These are phyloP conservation scores for Phoenicopterus ruber DNA, from an alignment of 2,113 vertebrate genomes.

Conservation along the genomic window DNA sequence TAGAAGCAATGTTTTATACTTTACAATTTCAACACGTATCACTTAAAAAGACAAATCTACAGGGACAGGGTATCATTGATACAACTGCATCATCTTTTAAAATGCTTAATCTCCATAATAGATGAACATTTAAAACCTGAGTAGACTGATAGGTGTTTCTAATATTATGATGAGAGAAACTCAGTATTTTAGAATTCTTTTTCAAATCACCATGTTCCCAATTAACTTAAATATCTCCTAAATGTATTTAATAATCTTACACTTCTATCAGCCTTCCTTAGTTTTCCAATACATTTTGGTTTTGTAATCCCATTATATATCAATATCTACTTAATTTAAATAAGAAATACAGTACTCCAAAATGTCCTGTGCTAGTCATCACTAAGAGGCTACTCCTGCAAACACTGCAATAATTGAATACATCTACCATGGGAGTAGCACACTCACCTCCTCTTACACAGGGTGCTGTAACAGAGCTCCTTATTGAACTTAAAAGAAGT, in stretches of 20 bases:
- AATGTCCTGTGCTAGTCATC: background rate
- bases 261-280: background rate
- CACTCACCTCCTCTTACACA: background rate
- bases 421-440: background rate
- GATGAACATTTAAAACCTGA: background rate
- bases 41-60: background rate
- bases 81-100: background rate
- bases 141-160: background rate
- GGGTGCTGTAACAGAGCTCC: background rate
- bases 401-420: background rate
- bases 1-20: background rate
- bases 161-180: background rate
- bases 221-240: background rate
- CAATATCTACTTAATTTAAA: background rate
- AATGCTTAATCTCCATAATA: background rate
- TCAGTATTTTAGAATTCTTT: background rate
- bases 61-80: background rate
- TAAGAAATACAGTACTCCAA: background rate
- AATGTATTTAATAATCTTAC: background rate
- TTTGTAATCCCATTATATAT: background rate
- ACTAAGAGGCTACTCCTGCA: background rate
- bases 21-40: background rate
- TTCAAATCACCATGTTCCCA: background rate
- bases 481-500: background rate
- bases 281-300: background rate